Percentiles rank a stretch among this genome's conserved stretches.
Evolutionary conservation across 2,797 vertebrate genomes (phyloP).

Genomic region (Mormyrus proboscirostris): DNA sequence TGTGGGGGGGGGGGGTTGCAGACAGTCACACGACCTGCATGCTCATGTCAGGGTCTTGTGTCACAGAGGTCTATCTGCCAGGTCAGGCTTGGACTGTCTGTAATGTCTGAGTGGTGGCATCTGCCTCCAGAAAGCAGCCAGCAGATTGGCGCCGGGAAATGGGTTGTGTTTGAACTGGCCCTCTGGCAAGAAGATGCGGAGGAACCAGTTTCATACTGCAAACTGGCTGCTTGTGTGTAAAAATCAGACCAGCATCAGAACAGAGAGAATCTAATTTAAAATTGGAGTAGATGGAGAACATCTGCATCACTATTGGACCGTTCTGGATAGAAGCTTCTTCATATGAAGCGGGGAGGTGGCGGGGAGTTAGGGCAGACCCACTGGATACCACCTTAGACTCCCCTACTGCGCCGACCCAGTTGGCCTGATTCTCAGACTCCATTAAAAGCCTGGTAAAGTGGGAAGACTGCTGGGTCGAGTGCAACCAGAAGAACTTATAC

Average conservation of each 20-base stretch:
- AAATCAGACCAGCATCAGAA: background rate
- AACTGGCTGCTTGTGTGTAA: background rate
- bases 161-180: background rate
- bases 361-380: background rate
- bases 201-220: background rate
- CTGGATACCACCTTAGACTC: background rate
- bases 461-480: background rate
- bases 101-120: background rate
- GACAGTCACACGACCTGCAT: background rate
- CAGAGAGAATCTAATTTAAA: background rate
- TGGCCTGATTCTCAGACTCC: background rate
- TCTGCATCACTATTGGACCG: background rate
- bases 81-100: background rate
- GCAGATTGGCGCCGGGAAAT: background rate
- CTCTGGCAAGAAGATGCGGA: background rate
- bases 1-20: background rate
- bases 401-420: background rate
- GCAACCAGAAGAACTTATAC: background rate
- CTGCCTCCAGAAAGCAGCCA: background rate
- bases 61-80: background rate
- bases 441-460: background rate
- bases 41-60: background rate
- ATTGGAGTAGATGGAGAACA: background rate
- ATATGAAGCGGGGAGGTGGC: background rate
- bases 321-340: background rate